phyloP scores from a whole-genome alignment of 2,888 invertebrate genomes.

The Acanthopleura granulata region DNA sequence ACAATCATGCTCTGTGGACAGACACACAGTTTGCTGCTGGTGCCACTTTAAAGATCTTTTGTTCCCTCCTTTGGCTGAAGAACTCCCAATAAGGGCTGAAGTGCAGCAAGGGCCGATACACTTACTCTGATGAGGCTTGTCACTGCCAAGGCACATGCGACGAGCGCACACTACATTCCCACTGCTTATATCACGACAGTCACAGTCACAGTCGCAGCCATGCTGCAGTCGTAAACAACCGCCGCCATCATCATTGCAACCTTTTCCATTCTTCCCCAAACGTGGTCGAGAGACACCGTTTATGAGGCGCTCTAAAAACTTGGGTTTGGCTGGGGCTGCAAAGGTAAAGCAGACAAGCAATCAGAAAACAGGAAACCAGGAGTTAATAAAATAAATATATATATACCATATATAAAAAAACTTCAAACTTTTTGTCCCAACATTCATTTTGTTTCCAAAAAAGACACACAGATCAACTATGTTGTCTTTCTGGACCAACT shows the following conservation, averaged over 20 bases:
- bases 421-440: too few relatives aligned
- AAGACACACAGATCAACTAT: too few relatives aligned
- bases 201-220: conserved; percentile 8
- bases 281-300: conserved; percentile 35
- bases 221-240: neutral
- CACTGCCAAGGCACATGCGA: neutral
- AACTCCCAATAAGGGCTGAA: neutral
- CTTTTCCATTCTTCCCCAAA: conserved; percentile 2
- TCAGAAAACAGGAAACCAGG: neutral
- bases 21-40: neutral
- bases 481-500: too few relatives aligned
- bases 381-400: too few relatives aligned
- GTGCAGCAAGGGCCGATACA: conserved; percentile 10
- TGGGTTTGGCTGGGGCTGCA: conserved; percentile 58
- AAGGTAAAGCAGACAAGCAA: conserved; percentile 29
- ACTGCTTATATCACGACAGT: neutral
- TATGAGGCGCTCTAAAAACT: conserved; percentile 55
- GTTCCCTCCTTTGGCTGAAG: conserved; percentile 11
- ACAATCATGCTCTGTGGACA: neutral
- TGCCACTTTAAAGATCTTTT: neutral
- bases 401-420: too few relatives aligned
- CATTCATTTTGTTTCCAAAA: too few relatives aligned
- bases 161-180: neutral
- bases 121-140: neutral
- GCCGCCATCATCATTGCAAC: neutral